These are phyloP conservation scores for Phalangium opilio DNA, from an alignment of 2,888 invertebrate species.

Conservation along the genomic window DNA sequence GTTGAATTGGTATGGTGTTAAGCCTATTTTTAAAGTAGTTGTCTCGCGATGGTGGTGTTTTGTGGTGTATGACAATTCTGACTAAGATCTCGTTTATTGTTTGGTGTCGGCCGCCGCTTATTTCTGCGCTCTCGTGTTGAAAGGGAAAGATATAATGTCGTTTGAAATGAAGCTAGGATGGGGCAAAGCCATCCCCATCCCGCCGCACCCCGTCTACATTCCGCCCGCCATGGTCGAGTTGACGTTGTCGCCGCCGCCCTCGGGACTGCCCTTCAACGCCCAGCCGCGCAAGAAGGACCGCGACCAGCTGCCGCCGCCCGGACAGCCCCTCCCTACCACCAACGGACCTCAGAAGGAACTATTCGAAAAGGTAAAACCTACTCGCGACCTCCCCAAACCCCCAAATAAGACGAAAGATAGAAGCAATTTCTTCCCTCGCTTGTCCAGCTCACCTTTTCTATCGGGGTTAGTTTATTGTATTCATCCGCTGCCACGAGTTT, in stretches of 20 bases:
- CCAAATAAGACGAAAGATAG: no score
- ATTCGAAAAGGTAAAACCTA: slow-evolving; percentile 46
- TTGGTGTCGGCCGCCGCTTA: no score
- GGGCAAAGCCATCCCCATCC: slow-evolving; percentile 92
- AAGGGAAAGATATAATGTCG: slow-evolving; percentile 72
- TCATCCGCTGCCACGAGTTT: no score
- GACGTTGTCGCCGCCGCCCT: slow-evolving; percentile 74
- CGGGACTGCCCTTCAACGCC: slow-evolving; percentile 96
- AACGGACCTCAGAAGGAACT: slow-evolving; percentile 40
- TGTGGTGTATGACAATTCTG: no score
- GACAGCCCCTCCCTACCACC: slow-evolving; percentile 38
- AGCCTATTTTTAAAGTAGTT: no score
- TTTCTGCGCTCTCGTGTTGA: slow-evolving; percentile 2
- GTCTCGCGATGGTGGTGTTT: no score
- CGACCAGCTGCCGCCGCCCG: slow-evolving; percentile 32
- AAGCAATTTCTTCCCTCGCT: no score
- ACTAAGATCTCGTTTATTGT: no score
- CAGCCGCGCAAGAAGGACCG: slow-evolving; percentile 54
- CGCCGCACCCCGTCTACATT: slow-evolving; percentile 92
- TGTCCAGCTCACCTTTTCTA: no score
- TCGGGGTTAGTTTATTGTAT: no score
- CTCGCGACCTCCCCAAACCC: background rate
- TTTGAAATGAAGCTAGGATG: slow-evolving; percentile 94
- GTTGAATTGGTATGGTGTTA: no score
- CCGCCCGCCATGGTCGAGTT: slow-evolving; percentile 71